Evolutionary conservation across 64 coral and sea anemone species (phyloP).

Genomic region (Catalaphyllia jardinei): DNA sequence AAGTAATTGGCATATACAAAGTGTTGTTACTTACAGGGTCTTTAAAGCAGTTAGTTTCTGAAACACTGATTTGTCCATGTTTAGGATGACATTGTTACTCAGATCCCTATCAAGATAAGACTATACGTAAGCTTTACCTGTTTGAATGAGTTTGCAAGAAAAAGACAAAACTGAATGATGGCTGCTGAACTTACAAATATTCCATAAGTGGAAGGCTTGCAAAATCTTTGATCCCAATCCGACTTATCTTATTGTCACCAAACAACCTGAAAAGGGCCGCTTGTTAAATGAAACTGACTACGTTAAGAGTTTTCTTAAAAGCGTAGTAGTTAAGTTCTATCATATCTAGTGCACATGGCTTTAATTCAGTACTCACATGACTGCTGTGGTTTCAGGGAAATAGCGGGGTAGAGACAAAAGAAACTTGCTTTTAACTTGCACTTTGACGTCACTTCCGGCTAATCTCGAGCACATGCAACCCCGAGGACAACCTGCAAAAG

Average conservation of each 20-base stretch:
- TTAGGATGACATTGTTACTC: slow-evolving; percentile 1
- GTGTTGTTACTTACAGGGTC: neutral
- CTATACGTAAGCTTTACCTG: neutral
- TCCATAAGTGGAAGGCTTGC: neutral
- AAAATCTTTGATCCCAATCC: neutral
- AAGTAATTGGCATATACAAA: too few species aligned
- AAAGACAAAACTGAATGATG: neutral
- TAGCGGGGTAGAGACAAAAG: neutral
- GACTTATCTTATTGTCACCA: neutral
- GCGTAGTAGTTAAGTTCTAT: neutral
- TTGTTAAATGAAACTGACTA: neutral
- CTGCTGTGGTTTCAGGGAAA: slow-evolving; percentile 4
- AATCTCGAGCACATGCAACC: neutral
- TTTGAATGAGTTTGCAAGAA: neutral
- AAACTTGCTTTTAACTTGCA: neutral
- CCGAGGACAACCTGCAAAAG: neutral
- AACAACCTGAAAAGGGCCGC: slow-evolving; percentile 1
- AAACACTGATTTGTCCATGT: neutral
- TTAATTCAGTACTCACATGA: neutral
- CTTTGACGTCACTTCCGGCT: neutral
- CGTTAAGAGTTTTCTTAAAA: neutral
- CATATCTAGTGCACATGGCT: neutral
- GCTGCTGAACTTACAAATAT: neutral
- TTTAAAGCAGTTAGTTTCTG: neutral
- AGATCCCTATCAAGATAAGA: neutral